A percentile compares a stretch with the other conserved stretches of the same genome.
These are phyloP conservation scores for Shargacucullia verbasci DNA, from an alignment of 2,888 invertebrate species.

Conservation along the genomic window DNA sequence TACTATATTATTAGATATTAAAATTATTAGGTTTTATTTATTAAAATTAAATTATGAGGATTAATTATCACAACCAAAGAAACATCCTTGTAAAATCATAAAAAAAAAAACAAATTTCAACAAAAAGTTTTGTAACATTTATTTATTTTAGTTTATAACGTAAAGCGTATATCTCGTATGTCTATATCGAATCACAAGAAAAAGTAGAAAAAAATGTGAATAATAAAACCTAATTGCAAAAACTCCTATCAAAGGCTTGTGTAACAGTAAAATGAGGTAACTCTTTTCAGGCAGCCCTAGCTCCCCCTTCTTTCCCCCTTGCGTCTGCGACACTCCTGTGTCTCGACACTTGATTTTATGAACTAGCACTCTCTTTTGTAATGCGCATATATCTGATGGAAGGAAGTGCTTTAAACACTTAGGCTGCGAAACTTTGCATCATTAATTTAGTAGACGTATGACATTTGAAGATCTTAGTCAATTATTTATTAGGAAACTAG, in stretches of 20 bases:
- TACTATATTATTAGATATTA: no score
- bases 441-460: conserved; percentile 37
- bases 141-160: no score
- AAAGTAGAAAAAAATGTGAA: no score
- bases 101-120: no score
- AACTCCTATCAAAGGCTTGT: conserved; percentile 22
- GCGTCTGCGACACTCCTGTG: conserved; percentile 37
- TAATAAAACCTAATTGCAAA: conserved; percentile 17
- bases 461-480: conserved; percentile 26
- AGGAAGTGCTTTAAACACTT: conserved; percentile 45
- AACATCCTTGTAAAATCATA: no score
- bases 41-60: no score
- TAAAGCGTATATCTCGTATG: no score
- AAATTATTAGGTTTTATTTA: no score
- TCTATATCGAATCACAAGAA: no score
- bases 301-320: conserved; percentile 7
- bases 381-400: conserved; percentile 48
- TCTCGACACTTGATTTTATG: conserved; percentile 57
- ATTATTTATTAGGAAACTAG: conserved; percentile 25
- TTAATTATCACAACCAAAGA: no score
- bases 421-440: conserved; percentile 42
- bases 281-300: conserved; percentile 40
- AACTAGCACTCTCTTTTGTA: conserved; percentile 55
- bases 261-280: conserved; percentile 19
- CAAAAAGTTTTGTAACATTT: no score